These are phyloP conservation scores for Deroplatys truncata DNA, from an alignment of 2,888 invertebrate species.

Conservation along the genomic window DNA sequence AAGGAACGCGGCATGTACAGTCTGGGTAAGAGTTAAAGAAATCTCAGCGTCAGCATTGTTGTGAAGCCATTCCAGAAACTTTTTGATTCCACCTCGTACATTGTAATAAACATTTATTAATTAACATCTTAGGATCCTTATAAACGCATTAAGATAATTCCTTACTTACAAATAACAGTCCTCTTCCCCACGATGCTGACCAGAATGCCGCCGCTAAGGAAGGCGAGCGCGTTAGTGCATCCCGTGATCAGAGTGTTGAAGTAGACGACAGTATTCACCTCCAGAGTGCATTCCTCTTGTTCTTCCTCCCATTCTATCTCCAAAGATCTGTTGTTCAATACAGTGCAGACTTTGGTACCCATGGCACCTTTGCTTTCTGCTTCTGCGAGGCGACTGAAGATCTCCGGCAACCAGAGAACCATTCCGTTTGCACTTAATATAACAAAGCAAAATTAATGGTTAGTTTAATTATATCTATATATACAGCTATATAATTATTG, in stretches of 20 bases:
- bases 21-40: too few relatives aligned
- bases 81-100: too few relatives aligned
- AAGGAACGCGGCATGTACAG: too few relatives aligned
- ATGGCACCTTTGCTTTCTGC: background rate
- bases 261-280: constrained; percentile 22
- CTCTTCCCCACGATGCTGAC: constrained; percentile 25
- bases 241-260: constrained; percentile 27
- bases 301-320: background rate
- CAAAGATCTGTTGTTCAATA: background rate
- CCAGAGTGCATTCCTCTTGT: background rate
- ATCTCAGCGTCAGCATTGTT: too few relatives aligned
- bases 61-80: too few relatives aligned
- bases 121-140: too few relatives aligned
- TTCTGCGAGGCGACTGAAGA: constrained; percentile 39
- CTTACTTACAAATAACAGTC: constrained; percentile 22
- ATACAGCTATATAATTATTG: too few relatives aligned
- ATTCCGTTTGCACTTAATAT: constrained; percentile 33
- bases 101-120: too few relatives aligned
- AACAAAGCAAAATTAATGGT: background rate
- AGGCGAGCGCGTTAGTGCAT: constrained; percentile 18
- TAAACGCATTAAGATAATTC: too few relatives aligned
- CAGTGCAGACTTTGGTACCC: background rate
- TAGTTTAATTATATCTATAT: background rate
- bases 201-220: constrained; percentile 17
- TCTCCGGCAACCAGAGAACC: constrained; percentile 43